Base-by-base conservation (phyloP, 37 sponge, comb jelly and placozoan species). In the Geodia barretti region DNA sequence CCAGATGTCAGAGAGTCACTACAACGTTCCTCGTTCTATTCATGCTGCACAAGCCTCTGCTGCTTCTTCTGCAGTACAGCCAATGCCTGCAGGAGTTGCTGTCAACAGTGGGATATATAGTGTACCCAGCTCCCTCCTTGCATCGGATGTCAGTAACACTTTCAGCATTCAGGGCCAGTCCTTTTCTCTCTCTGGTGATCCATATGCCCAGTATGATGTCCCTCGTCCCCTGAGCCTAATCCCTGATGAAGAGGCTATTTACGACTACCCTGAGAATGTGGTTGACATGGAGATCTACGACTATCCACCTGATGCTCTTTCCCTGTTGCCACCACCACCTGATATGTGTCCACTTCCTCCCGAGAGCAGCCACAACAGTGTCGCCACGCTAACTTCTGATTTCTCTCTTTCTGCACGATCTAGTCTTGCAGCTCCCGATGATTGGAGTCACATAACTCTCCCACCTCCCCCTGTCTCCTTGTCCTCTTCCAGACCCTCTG, bases 231-330 rank as follows among this genome's bases (percentile, higher is more conserved):
- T 74, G 30, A 42, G 42, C 60, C 64, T 79, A 31, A 70, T 72
- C 8, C 78, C 77, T 0, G 82, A 81, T 47, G 80, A 79, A 30
- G 92, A 87, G 34, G 87, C 75, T 0, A 87, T 92, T 17, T 92
- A 92, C 62, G 84, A 87, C 32, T 73, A 78, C 47, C 92, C 92
- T 23, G 34, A 41, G 1, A 82, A 84, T 63, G 37, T 86, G 4
- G 60, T 65, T 4, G 87, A 83, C 47, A 69, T 83, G 67, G 92
- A 91, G 39, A 81, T 86, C 14, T 92, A 92, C 30, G 92, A 87
- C 60, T 92, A 92, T 64, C 92, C 92, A 3, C 92, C 92, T 0
- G 92, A 92, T 84, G 92, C 81, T 11, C 54, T 88, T 17, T 20
- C 23, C 41, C 4, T 71, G 0, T n/a, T 39, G 33, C 24, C 21